Evolutionary conservation across 2,888 invertebrate genomes (phyloP), one percentile per base, ranked within the genome.

Genomic region (Nebria salina): DNA sequence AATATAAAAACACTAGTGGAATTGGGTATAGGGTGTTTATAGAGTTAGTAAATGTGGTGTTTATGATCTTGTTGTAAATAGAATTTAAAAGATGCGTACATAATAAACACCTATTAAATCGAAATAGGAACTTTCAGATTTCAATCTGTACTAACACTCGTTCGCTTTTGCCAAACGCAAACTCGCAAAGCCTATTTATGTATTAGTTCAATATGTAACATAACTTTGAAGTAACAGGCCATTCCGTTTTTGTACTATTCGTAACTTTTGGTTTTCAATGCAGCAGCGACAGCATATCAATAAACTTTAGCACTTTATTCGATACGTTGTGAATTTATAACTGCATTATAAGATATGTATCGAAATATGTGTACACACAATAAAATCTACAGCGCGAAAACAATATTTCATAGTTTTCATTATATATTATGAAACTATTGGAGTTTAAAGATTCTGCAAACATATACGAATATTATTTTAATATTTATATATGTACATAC

Each of bases 61-160:
- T 77, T 77, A 77, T 77, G 72, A 77, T 70, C 70, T 3, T 26
- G 41, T 13, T 77, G 77, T 72, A 77, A 77, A 72, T 72, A 64
- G 43, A 77, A 72, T 77, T 72, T 77, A 77, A 77, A 77, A 77
- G 68, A 77, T 54, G 77, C 25, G 68, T 25, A 25, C 68, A 54
- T 54, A 54, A 54, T 54, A 54, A 54, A 54, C 77, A 70, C 70
- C 77, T 77, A 42, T 66, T 65, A 42, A 65, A 68, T 68, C 77
- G 26, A 77, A 77, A 77, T 72, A 77, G 77, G 77, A 77, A 77
- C 70, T 77, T 65, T 77, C 72, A 64, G 77, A 77, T 77, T 77
- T 77, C 72, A 77, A 77, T 77, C 77, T 77, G 72, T 2, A 54
- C 54, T 0, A 54, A 54, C 54, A 54, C 54, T 54, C 54, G 54